Base-by-base conservation (phyloP, 2,113 vertebrate genomes). In the Anolis sagrei region DNA sequence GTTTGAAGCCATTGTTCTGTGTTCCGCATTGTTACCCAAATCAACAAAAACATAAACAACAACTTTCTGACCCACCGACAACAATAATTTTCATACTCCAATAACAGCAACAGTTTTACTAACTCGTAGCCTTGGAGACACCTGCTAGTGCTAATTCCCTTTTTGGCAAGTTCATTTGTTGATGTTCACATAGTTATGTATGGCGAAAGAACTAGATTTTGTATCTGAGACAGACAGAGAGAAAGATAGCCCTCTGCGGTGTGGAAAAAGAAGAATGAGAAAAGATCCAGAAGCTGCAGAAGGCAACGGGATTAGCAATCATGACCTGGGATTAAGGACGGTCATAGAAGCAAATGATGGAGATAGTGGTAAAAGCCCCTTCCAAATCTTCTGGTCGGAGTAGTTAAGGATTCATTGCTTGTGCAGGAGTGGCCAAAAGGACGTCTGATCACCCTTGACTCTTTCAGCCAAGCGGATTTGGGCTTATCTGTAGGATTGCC, bases 71-170 rank as follows among this genome's bases (percentile, higher is more conserved):
- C 39, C 39, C 39, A 44, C 2, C 39, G 5, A 44, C 2, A 44
- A 44, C 39, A 44, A 44, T 44, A 44, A 44, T 44, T 44, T 44
- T 44, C 39, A 44, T 44, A 44, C 39, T 44, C 39, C 39, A 44
- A 44, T 44, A 44, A 44, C 39, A 44, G 39, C 39, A 44, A 44
- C 39, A 5, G 39, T 58, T 58, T 58, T 13, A 21, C 7, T n/a
- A 14, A 1, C n/a, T 4, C 34, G n/a, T 68, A 10, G 23, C 72
- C 81, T 62, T 36, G 0, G 18, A 58, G 78, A 1, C 39, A 66
- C 66, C 68, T 1, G 1, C 4, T 11, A 1, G 72, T n/a, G 32
- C 78, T 84, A 34, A 0, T 2, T 4, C 25, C 10, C 1, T 7
- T 66, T 81, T 79, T 78, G 83, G 48, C 66, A 29, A 34, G 2